Base-by-base conservation (phyloP, 2,113 vertebrate genomes). In the Sander vitreus region DNA sequence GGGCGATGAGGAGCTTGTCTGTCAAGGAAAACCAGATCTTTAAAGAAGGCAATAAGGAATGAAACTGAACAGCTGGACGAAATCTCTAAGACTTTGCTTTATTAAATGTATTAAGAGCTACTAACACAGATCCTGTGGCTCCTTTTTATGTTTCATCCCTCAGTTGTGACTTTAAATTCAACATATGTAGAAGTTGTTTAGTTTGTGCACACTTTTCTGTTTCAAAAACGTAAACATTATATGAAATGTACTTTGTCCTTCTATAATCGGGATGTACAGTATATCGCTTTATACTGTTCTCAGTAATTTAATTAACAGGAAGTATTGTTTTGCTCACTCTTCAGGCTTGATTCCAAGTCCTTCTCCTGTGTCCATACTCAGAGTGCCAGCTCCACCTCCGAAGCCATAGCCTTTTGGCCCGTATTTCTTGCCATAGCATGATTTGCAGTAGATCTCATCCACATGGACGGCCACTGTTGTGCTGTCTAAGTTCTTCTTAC, bases 381-480 rank as follows among this genome's bases (percentile, higher is more conserved):
- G 94, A 0, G 96, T 97, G 16, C 97, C 98, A 0, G 98, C 97
- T 53, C 98, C 98, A 60, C 96, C 95, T 39, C 98, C 98, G 0
- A 93, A 99, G 27, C 98, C 98, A 0, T 98, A 99, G 92, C 98
- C 98, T 94, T 99, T 99, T 64, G 98, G 98, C 10, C 98, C 98
- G 0, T 99, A 98, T 89, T 98, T 99, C 95, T 98, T 99, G 90
- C 97, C 97, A 0, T 99, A 99, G 94, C 98, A 99, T 6, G 97
- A 97, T 89, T 98, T 98, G 95, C 98, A 99, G 93, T 97, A 99
- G 93, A 99, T 97, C 88, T 99, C 97, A 33, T 99, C 96, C 16
- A 95, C 96, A 0, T 99, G 98, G 85, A 99, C 97, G 0, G 98
- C 96, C 62, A 99, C 97, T 0, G 98, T 99, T 55, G 98, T 99